Conservation (phyloP, 2,113 vertebrate species). For the Polypterus senegalus region DNA sequence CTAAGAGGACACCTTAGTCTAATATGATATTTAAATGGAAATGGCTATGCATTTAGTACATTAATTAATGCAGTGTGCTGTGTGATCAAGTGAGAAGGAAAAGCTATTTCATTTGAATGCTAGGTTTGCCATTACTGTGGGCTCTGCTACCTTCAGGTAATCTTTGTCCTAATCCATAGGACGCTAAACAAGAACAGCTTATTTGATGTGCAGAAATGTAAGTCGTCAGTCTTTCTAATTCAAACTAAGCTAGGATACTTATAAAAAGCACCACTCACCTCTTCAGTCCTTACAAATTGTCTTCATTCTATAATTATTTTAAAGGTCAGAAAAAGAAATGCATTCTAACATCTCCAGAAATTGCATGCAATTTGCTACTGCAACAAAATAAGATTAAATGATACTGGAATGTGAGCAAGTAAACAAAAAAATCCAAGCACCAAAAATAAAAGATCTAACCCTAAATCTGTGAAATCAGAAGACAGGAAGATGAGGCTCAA, state of each 20-base stretch:
- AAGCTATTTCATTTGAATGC: conserved; percentile 6
- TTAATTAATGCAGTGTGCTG: conserved; percentile 7
- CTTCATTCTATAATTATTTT: conserved; percentile 2
- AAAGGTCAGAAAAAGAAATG: neutral
- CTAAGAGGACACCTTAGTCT: neutral
- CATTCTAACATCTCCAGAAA: no score
- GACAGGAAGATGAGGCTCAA: no score
- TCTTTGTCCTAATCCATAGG: conserved; percentile 1
- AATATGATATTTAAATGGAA: conserved; percentile 5
- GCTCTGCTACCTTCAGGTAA: neutral
- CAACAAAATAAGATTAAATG: no score
- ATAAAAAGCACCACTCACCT: conserved; percentile 1
- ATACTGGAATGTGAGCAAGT: no score
- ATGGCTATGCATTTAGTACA: neutral
- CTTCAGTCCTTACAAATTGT: conserved; percentile 1
- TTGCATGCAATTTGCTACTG: no score
- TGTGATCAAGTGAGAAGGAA: conserved; percentile 4
- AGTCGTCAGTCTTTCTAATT: neutral
- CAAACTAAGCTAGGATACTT: neutral
- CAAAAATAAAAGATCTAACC: no score
- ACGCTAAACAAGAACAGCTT: conserved; percentile 3
- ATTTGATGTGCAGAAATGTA: conserved; percentile 4
- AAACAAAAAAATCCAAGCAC: no score
- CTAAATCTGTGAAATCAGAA: no score
- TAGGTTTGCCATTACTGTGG: conserved; percentile 3